Base-by-base conservation (phyloP, 2,113 vertebrate genomes). In the Chaetura pelagica region DNA sequence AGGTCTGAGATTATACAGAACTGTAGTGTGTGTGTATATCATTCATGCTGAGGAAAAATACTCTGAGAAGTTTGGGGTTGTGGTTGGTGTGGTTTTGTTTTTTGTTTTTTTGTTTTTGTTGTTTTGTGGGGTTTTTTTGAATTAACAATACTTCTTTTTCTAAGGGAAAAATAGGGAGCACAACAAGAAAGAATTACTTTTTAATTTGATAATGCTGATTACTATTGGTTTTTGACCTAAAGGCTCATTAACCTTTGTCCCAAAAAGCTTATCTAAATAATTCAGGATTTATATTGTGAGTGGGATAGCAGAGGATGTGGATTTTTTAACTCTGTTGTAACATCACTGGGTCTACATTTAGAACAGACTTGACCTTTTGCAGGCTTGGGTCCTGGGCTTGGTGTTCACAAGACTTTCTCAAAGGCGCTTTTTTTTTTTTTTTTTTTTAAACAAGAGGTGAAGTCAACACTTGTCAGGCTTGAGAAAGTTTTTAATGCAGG, bases 301-400 rank as follows among this genome's bases (percentile, higher is more conserved):
- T 88, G 90, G 86, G 84, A 86, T 85, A 90, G 82, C 35, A 93
- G 73, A 94, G 73, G 80, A 79, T 86, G 78, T 95, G 84, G 91
- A 78, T 51, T 94, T 96, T 63, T 96, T 74, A 95, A n/a, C 67
- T 73, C 40, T 66, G 74, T 84, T 71, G 35, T 59, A 94, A 83
- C 51, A 94, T 63, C 19, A 27, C 46, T 91, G 69, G 64, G 94
- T 96, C 97, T 93, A 89, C 79, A 94, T 98, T 98, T 98, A 97
- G 97, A 97, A 71, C 38, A 93, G 78, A 46, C 29, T 58, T 98
- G 98, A 97, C 97, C 97, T 98, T 97, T 98, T 98, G 97, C 98
- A 98, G 90, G 95, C 96, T 87, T 42, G 27, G 78, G 89, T 96
- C 95, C 95, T 92, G 84, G 89, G 90, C 72, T 85, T 61, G 69